phyloP scores from a whole-genome alignment of 1,140 invertebrate genomes.

The Hycleus phaleratus region DNA sequence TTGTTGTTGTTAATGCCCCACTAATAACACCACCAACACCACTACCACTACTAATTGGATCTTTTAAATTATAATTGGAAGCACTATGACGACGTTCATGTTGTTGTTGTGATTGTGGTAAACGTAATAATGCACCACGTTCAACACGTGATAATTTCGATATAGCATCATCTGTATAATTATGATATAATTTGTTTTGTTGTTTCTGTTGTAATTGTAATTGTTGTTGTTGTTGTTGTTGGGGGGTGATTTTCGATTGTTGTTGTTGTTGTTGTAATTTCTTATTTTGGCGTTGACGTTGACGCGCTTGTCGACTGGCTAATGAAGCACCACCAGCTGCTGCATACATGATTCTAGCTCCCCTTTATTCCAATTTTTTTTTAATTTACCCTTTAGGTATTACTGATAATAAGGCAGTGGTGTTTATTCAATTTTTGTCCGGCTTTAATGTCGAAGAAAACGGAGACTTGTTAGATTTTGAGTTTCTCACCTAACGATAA shows the following conservation, averaged over 20 bases:
- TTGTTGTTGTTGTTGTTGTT: slow-evolving; percentile 36
- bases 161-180: slow-evolving; percentile 37
- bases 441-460: too few species aligned
- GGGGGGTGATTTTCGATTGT: slow-evolving; percentile 35
- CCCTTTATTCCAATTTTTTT: too few species aligned
- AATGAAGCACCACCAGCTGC: slow-evolving; percentile 64
- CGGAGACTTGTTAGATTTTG: too few species aligned
- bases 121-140: slow-evolving; percentile 31
- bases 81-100: slow-evolving; percentile 35
- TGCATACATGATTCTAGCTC: slow-evolving; percentile 55
- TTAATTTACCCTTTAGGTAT: too few species aligned
- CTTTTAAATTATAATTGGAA: slow-evolving; percentile 38
- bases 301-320: slow-evolving; percentile 58
- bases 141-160: slow-evolving; percentile 36
- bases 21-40: too few species aligned
- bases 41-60: slow-evolving; percentile 25
- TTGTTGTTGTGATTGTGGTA: slow-evolving; percentile 21
- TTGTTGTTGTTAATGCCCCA: background rate
- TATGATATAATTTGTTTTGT: slow-evolving; percentile 46
- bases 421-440: too few species aligned
- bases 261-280: slow-evolving; percentile 33
- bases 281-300: slow-evolving; percentile 45
- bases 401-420: too few species aligned
- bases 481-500: too few species aligned
- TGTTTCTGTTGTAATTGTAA: slow-evolving; percentile 38